Percentiles rank a stretch among this genome's conserved stretches.
phyloP scores from a whole-genome alignment of 2,797 vertebrate species.

The Pipistrellus pipistrellus region DNA sequence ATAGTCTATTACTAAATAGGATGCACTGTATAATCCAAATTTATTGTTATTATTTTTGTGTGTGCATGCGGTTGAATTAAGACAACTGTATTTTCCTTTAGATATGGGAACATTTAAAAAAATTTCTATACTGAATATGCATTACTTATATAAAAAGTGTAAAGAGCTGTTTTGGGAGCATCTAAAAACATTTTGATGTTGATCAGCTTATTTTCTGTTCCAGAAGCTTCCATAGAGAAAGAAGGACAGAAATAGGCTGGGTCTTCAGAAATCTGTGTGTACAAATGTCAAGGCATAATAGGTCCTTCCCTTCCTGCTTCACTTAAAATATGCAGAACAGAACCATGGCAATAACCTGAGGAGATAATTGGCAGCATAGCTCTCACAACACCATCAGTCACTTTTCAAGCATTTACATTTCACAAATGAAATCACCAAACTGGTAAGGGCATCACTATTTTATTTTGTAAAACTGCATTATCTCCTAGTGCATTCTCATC shows the following conservation, averaged over 20 bases:
- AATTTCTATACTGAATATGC: neutral
- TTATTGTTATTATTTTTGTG: neutral
- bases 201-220: slow-evolving; percentile 4
- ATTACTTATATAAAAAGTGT: slow-evolving; percentile 8
- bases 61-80: neutral
- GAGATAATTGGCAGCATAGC: neutral
- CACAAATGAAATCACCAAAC: slow-evolving; percentile 25
- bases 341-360: neutral
- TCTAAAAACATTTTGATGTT: neutral
- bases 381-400: neutral
- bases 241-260: neutral
- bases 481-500: neutral
- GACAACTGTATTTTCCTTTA: slow-evolving; percentile 40
- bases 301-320: neutral
- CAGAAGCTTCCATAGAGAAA: neutral
- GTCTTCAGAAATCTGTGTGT: neutral
- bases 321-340: neutral
- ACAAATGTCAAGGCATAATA: neutral
- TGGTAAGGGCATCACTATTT: neutral
- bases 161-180: neutral
- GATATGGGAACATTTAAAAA: neutral
- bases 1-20: neutral
- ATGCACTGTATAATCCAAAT: neutral
- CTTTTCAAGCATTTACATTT: neutral
- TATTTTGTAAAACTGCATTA: neutral